These are phyloP conservation scores for Dicranocentrus wangi DNA, from an alignment of 2,888 invertebrate genomes.

Conservation along the genomic window DNA sequence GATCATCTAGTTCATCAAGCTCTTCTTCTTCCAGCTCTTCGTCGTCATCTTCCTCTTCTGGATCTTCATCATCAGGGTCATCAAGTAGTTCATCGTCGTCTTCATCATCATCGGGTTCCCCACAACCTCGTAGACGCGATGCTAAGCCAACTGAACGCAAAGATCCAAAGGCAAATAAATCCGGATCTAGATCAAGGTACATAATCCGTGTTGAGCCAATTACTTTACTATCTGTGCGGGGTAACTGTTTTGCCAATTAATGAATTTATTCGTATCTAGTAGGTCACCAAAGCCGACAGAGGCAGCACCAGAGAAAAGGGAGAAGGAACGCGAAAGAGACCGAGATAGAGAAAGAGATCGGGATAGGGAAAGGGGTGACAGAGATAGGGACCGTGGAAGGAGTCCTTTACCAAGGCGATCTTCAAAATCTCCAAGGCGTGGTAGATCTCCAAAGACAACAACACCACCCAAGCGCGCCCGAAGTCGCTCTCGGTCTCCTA, in stretches of 20 bases:
- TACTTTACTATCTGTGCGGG: background rate
- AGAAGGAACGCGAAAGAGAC: conserved; percentile 63
- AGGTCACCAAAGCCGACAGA: conserved; percentile 56
- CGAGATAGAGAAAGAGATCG: conserved; percentile 51
- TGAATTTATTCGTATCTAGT: too few relatives aligned
- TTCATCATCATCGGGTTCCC: conserved; percentile 64
- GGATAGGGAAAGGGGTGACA: conserved; percentile 60
- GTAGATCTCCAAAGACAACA: conserved; percentile 65
- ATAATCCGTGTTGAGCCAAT: too few relatives aligned
- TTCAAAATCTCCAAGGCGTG: conserved; percentile 62
- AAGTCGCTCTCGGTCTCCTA: conserved; percentile 78
- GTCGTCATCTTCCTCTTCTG: conserved; percentile 70
- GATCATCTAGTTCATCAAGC: conserved; percentile 68
- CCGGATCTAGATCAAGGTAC: conserved; percentile 46
- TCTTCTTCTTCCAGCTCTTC: conserved; percentile 69
- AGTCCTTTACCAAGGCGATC: conserved; percentile 41
- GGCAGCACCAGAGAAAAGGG: conserved; percentile 54
- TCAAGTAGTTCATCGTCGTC: conserved; percentile 72
- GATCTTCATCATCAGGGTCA: conserved; percentile 70
- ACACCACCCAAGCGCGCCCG: conserved; percentile 50
- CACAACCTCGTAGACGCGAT: conserved; percentile 63
- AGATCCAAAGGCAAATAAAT: conserved; percentile 49
- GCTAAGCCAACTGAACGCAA: conserved; percentile 49
- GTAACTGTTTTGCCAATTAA: too few relatives aligned
- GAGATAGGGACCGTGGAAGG: conserved; percentile 63